Conservation (phyloP, 2,797 vertebrate genomes). For the Rachycentron canadum region DNA sequence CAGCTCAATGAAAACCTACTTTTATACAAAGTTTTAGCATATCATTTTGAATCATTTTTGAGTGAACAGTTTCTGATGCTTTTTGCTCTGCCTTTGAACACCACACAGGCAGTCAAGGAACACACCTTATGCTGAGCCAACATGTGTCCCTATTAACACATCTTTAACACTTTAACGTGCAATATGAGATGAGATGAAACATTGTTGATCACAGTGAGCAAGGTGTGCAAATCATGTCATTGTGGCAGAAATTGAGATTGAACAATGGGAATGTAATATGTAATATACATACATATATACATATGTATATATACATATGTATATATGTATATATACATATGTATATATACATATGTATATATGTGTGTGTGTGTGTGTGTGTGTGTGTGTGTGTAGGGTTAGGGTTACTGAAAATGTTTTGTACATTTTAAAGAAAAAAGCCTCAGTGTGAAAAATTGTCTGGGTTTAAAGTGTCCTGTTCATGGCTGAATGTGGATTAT, state of each 20-base stretch:
- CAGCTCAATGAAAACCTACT: conserved; percentile 18
- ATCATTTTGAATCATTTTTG: not conserved
- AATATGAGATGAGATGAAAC: conserved; percentile 31
- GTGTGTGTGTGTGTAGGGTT: too few species aligned
- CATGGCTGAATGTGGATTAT: conserved; percentile 48
- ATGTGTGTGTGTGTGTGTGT: too few species aligned
- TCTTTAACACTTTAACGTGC: conserved; percentile 20
- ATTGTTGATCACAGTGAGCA: conserved; percentile 19
- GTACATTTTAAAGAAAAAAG: not conserved
- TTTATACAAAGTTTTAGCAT: conserved; percentile 4
- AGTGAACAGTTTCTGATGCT: not conserved
- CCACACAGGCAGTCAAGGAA: not conserved
- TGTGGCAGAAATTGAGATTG: not conserved
- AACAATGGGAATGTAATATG: not conserved
- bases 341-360: too few species aligned
- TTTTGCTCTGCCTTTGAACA: conserved; percentile 7
- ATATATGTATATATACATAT: too few species aligned
- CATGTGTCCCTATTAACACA: conserved; percentile 29
- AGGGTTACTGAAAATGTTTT: not conserved
- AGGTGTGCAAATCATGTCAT: conserved; percentile 31
- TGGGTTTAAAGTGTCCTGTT: conserved; percentile 33
- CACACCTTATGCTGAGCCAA: conserved; percentile 6
- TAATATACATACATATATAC: too few species aligned
- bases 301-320: too few species aligned
- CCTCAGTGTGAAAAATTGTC: conserved; percentile 3